Conservation (phyloP, 2,113 vertebrate species). For the Lanius ludovicianus region DNA sequence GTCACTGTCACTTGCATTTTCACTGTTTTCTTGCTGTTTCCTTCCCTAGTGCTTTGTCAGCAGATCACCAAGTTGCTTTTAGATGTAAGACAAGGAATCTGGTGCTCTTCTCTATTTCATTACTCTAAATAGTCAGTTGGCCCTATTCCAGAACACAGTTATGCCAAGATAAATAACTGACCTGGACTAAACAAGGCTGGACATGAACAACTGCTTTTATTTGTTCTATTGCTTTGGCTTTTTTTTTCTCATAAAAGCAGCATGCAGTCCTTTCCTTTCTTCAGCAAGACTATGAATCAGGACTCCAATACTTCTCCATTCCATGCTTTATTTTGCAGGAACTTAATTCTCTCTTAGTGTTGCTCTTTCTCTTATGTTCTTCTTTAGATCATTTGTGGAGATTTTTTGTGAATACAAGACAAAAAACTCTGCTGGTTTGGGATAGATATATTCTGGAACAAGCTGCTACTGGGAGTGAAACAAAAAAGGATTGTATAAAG, state of each 20-base stretch:
- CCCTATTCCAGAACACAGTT: background rate
- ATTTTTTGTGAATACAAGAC: background rate
- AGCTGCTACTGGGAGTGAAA: background rate
- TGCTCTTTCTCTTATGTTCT: background rate
- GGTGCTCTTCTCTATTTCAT: conserved; percentile 11
- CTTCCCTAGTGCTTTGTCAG: conserved; percentile 7
- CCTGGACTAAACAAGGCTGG: background rate
- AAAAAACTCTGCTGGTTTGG: background rate
- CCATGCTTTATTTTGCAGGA: background rate
- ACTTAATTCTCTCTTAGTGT: background rate
- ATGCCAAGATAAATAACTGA: background rate
- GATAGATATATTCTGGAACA: background rate
- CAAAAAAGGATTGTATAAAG: background rate
- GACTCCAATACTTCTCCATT: background rate
- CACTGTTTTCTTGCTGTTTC: background rate
- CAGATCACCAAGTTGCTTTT: conserved; percentile 6
- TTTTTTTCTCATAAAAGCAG: background rate
- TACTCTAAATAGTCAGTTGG: background rate
- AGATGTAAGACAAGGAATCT: conserved; percentile 6
- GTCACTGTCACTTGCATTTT: background rate
- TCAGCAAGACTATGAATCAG: background rate
- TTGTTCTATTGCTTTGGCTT: background rate
- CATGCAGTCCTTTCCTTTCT: background rate
- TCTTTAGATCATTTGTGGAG: background rate
- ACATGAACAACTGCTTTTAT: background rate